A percentile compares a stretch with the other conserved stretches of the same genome.
These are phyloP conservation scores for Tauraco hartlaubi DNA, from an alignment of 2,797 vertebrate genomes.

Conservation along the genomic window DNA sequence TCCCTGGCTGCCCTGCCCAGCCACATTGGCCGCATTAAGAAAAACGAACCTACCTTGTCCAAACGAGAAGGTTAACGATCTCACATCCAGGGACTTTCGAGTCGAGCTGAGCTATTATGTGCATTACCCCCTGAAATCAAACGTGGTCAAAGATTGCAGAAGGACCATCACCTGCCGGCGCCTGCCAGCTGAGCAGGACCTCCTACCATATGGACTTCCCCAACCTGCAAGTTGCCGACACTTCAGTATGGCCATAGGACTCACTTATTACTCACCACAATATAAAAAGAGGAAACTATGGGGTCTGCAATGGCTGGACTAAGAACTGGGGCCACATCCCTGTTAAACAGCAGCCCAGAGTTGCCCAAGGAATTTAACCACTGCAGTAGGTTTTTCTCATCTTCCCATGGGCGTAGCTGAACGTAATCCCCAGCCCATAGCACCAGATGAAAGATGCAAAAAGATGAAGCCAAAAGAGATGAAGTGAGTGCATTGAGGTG, in stretches of 20 bases:
- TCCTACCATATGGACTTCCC: neutral
- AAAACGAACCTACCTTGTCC: neutral
- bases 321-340: neutral
- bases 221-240: neutral
- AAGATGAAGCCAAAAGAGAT: neutral
- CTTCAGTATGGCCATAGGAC: neutral
- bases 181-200: neutral
- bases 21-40: neutral
- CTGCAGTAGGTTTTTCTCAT: neutral
- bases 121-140: neutral
- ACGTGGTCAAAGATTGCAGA: neutral
- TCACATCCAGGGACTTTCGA: neutral
- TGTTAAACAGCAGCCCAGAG: neutral
- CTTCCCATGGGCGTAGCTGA: neutral
- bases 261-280: neutral
- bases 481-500: neutral
- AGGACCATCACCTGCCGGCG: fast-evolving
- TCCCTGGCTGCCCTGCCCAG: neutral
- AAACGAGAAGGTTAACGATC: neutral
- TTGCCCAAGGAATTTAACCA: neutral
- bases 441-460: neutral
- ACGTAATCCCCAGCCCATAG: neutral
- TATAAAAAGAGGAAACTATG: neutral
- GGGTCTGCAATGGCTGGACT: neutral
- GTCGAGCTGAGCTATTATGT: neutral